phyloP scores from a whole-genome alignment of 2,797 vertebrate genomes.

The Geotrypetes seraphini region DNA sequence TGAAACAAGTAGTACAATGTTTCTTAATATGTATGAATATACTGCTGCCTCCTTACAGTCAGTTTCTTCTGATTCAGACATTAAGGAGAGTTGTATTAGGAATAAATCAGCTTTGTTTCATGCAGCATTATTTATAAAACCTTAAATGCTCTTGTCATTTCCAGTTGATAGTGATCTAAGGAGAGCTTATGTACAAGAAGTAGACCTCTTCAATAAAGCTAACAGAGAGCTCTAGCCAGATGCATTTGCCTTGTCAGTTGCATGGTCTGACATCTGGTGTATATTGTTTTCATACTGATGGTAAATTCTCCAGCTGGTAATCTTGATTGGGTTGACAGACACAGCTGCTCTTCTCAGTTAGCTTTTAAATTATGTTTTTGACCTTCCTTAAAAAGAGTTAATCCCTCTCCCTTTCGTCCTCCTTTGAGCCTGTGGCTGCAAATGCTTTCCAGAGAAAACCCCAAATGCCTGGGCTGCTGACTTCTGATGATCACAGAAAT shows the following conservation, averaged over 20 bases:
- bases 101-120: constrained; percentile 5
- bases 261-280: constrained; percentile 50
- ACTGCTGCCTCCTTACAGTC: no score
- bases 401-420: constrained; percentile 41
- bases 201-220: constrained; percentile 12
- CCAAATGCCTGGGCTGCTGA: constrained; percentile 32
- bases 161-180: constrained; percentile 8
- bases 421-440: constrained; percentile 42
- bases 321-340: constrained; percentile 42
- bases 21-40: no score
- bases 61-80: no score
- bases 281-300: constrained; percentile 52
- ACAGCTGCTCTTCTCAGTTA: constrained; percentile 50
- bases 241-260: constrained; percentile 28
- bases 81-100: no score
- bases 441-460: constrained; percentile 48
- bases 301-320: constrained; percentile 48
- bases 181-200: constrained; percentile 13
- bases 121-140: not conserved
- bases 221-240: constrained; percentile 14
- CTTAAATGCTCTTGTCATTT: constrained; percentile 12
- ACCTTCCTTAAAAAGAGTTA: constrained; percentile 52
- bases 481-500: constrained; percentile 43
- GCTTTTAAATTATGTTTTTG: constrained; percentile 56
- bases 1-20: no score